Percentiles rank a stretch among this genome's conserved stretches.
Conservation (phyloP, 1,140 invertebrate genomes). For the Leptinotarsa defecta region DNA sequence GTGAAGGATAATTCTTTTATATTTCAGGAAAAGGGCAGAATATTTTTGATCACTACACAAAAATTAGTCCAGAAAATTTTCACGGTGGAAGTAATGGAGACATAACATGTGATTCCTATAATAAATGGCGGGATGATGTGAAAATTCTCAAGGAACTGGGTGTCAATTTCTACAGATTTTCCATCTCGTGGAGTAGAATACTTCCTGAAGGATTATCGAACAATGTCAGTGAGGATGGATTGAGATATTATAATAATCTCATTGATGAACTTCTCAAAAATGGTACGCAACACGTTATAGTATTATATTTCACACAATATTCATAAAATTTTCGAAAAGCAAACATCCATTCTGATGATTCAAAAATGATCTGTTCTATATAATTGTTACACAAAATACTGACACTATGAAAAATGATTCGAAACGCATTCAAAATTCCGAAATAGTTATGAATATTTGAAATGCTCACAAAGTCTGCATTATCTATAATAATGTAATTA, state of each 20-base stretch:
- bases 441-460: no score
- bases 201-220: conserved; percentile 51
- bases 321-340: no score
- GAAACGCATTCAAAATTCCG: no score
- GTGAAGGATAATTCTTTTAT: neutral
- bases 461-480: no score
- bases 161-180: conserved; percentile 62
- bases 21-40: conserved; percentile 57
- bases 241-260: conserved; percentile 68
- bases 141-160: conserved; percentile 57
- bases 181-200: conserved; percentile 64
- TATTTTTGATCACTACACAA: conserved; percentile 65
- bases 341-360: no score
- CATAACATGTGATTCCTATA: conserved; percentile 64
- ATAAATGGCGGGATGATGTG: conserved; percentile 63
- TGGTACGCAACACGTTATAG: conserved; percentile 55
- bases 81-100: conserved; percentile 61
- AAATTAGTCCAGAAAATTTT: conserved; percentile 60
- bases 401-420: no score
- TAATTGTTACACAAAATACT: no score
- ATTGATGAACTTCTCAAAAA: conserved; percentile 63
- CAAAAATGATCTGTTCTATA: no score
- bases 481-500: no score
- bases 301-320: no score
- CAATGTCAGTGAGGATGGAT: conserved; percentile 63